These are phyloP conservation scores for Corvus cornix DNA, from an alignment of 2,113 vertebrate species.

Conservation along the genomic window DNA sequence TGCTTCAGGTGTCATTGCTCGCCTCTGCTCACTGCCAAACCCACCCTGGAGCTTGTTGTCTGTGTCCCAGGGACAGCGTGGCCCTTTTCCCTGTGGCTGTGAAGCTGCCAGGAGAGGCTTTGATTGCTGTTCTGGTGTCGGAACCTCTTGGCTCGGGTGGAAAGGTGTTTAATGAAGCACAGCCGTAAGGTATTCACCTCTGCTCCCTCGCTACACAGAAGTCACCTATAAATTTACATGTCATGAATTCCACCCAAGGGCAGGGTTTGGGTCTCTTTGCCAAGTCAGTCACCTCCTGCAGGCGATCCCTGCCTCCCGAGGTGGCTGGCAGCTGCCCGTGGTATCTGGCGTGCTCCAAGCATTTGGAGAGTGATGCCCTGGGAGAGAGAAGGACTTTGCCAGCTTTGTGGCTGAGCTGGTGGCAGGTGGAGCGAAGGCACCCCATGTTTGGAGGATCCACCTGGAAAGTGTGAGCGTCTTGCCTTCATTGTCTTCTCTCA, in stretches of 20 bases:
- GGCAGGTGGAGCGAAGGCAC: rapidly evolving
- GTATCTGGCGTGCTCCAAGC: neutral
- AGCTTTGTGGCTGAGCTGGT: neutral
- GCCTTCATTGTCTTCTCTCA: neutral
- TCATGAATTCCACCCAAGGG: neutral
- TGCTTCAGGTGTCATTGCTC: neutral
- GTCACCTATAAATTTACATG: neutral
- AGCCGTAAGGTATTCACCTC: neutral
- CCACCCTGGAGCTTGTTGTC: neutral
- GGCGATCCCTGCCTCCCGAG: rapidly evolving
- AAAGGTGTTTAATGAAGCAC: slow-evolving; percentile 18
- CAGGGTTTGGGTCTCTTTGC: neutral
- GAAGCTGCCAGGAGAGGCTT: neutral
- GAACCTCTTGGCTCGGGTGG: neutral
- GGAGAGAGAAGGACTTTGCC: neutral
- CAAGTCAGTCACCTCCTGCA: neutral
- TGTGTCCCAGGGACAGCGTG: neutral
- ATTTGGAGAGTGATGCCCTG: rapidly evolving
- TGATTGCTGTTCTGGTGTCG: neutral
- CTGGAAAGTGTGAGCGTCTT: neutral
- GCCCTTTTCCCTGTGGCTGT: neutral
- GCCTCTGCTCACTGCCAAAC: neutral
- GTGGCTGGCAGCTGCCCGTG: rapidly evolving
- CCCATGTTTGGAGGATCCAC: neutral
- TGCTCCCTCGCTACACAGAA: neutral